Conservation (phyloP, 1,140 invertebrate species). For the Drosophila melanica region DNA sequence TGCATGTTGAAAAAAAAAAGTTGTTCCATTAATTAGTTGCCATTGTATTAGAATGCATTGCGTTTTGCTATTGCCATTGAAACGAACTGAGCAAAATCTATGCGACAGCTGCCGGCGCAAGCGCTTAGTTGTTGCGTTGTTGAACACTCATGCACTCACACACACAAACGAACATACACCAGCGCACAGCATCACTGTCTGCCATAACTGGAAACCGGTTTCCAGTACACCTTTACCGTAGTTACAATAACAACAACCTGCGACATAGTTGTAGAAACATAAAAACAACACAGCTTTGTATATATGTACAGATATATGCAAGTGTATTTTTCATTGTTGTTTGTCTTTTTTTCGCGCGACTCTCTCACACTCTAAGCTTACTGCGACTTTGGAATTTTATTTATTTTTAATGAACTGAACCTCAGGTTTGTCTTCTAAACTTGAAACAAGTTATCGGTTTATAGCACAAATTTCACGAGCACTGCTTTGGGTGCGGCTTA, state of each 20-base stretch:
- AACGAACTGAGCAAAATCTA: slow-evolving; percentile 41
- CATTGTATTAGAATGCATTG: slow-evolving; percentile 62
- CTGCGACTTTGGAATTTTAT: slow-evolving; percentile 56
- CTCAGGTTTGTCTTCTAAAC: slow-evolving; percentile 46
- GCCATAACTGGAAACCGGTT: slow-evolving; percentile 68
- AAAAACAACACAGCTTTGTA: slow-evolving; percentile 32
- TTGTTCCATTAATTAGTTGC: slow-evolving; percentile 61
- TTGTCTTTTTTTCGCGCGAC: slow-evolving; percentile 37
- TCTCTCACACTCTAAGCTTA: slow-evolving; percentile 39
- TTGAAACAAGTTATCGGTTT: slow-evolving; percentile 52
- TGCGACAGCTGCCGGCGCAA: slow-evolving; percentile 31
- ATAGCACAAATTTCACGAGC: slow-evolving; percentile 40
- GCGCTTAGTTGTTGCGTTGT: slow-evolving; percentile 21
- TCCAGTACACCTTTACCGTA: slow-evolving; percentile 49
- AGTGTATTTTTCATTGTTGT: slow-evolving; percentile 17
- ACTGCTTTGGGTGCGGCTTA: slow-evolving; percentile 37
- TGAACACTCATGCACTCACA: slow-evolving; percentile 23
- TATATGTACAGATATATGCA: slow-evolving; percentile 21
- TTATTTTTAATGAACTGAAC: slow-evolving; percentile 24
- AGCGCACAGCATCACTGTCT: slow-evolving; percentile 61
- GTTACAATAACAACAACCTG: slow-evolving; percentile 40
- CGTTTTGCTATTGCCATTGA: slow-evolving; percentile 66
- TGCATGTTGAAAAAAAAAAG: slow-evolving; percentile 15
- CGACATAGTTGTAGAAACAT: slow-evolving; percentile 65
- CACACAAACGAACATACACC: slow-evolving; percentile 19